Evolutionary conservation across 2,113 vertebrate genomes (phyloP).

Genomic region (Pygoscelis antarcticus): DNA sequence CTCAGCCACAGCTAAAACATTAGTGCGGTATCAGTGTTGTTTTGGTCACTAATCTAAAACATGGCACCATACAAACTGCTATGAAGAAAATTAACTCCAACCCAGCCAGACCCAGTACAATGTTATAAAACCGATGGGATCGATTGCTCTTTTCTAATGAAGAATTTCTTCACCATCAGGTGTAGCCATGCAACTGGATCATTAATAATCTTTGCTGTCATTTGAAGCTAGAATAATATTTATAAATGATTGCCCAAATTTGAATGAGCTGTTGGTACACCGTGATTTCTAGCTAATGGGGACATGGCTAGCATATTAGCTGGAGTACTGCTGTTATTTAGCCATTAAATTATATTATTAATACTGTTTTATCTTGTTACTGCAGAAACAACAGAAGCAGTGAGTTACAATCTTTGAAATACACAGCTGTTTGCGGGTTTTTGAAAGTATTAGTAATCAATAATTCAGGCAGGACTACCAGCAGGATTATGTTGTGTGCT

Average conservation of each 20-base stretch:
- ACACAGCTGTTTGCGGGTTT: background rate
- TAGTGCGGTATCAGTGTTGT: accelerated
- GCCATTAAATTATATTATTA: background rate
- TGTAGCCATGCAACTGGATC: background rate
- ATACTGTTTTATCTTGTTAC: background rate
- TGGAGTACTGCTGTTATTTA: background rate
- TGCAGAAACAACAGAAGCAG: background rate
- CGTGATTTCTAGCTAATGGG: background rate
- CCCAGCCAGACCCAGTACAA: background rate
- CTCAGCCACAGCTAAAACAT: background rate
- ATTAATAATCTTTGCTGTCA: background rate
- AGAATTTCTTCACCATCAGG: background rate
- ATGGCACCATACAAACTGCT: background rate
- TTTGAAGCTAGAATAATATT: background rate
- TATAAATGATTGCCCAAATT: background rate
- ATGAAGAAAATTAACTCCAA: background rate
- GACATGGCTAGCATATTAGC: background rate
- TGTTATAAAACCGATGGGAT: background rate
- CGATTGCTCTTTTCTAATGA: background rate
- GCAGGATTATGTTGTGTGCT: background rate
- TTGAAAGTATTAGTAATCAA: background rate
- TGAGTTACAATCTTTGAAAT: background rate
- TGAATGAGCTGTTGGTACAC: background rate
- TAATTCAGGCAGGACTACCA: background rate
- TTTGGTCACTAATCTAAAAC: background rate